Evolutionary conservation across 2,888 invertebrate genomes (phyloP), one percentile per base, ranked within the genome.

Genomic region (Acleris emargana): DNA sequence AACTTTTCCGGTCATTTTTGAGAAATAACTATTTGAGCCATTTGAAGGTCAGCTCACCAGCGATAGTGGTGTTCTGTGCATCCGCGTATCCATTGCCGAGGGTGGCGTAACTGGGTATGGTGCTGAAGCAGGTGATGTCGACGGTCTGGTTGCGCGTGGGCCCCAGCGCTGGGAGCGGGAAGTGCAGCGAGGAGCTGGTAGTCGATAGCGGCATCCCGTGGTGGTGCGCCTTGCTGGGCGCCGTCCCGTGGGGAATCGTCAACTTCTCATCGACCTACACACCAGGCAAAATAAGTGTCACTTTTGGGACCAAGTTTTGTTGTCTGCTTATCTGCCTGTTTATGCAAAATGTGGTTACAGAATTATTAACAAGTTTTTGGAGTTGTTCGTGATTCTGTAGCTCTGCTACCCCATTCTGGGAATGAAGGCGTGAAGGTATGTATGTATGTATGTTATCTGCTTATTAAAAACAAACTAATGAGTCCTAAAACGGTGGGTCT

Each of bases 71-170:
- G 68, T 94, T 95, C 82, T 95, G 95, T 53, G 95, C 92, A 83
- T 97, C 96, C 54, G 96, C 96, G 75, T 95, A 97, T 52, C 95
- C 94, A 72, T 95, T 95, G 42, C 93, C 94, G 57, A 94, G 87
- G 61, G 93, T 95, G 2, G 95, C 94, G 73, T 95, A 95, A 74
- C 95, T 95, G 0, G 97, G 97, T 78, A 97, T 97, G 62, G 97
- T 96, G 73, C 96, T 94, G 71, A 96, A 89, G 79, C 97, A 97
- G 70, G 95, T 96, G 76, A 97, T 94, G 74, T 95, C 94, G 71
- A 96, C 93, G 50, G 94, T 94, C 63, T 96, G 95, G 81, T 96
- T 95, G 58, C 94, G 94, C 57, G 94, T 94, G 68, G 95, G 93
- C 81, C 96, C 95, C 68, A 96, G 91, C 71, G 94, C 94, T 2